Conservation (phyloP, 2,888 invertebrate genomes). For the Capitulum mitella region DNA sequence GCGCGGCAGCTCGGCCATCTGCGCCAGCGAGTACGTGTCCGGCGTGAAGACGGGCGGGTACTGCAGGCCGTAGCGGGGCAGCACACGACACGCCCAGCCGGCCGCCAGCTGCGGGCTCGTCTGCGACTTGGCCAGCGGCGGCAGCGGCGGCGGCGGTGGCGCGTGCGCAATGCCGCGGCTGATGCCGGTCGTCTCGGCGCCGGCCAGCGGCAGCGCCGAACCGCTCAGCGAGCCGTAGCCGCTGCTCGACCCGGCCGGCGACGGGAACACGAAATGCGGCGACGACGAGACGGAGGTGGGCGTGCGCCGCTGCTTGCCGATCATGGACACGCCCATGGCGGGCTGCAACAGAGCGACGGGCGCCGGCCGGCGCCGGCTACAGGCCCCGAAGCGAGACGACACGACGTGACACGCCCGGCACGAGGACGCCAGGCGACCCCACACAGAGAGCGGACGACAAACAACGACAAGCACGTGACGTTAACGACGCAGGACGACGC, state of each 20-base stretch:
- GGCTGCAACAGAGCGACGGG: conserved; percentile 39
- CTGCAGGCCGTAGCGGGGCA: conserved; percentile 67
- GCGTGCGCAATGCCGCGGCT: conserved; percentile 19
- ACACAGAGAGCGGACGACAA: neutral
- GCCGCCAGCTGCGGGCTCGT: conserved; percentile 37
- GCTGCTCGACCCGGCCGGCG: conserved; percentile 26
- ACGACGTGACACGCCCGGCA: neutral
- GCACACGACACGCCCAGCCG: conserved; percentile 36
- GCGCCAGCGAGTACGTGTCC: conserved; percentile 65
- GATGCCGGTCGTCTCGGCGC: neutral
- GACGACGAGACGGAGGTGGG: conserved; percentile 34
- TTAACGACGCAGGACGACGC: too few species aligned
- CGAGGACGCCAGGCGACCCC: neutral
- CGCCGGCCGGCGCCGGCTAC: too few species aligned
- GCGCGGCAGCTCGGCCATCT: neutral
- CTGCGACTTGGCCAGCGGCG: conserved; percentile 42
- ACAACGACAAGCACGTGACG: neutral
- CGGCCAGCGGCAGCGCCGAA: conserved; percentile 1
- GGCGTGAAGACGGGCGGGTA: conserved; percentile 80
- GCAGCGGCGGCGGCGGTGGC: conserved; percentile 28
- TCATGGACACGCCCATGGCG: conserved; percentile 43
- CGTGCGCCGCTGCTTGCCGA: conserved; percentile 41
- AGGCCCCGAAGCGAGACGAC: too few species aligned
- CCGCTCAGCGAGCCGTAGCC: neutral
- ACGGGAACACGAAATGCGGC: conserved; percentile 36